phyloP scores from a whole-genome alignment of 1,140 invertebrate genomes.

The Marisa cornuarietis region DNA sequence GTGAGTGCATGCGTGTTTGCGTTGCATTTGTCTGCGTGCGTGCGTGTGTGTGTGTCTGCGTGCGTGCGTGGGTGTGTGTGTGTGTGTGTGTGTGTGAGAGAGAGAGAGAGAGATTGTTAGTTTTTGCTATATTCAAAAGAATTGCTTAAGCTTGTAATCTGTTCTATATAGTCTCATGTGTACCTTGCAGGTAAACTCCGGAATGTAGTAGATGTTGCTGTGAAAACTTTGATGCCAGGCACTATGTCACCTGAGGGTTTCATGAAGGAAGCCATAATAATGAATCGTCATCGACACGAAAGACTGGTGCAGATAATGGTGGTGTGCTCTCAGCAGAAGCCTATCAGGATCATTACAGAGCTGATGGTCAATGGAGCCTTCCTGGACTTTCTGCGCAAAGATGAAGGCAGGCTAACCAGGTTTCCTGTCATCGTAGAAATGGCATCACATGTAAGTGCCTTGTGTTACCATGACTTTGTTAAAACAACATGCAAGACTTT shows the following conservation, averaged over 20 bases:
- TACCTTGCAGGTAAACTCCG: slow-evolving; percentile 78
- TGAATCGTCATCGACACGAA: slow-evolving; percentile 93
- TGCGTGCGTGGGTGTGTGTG: not conserved
- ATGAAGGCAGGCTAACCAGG: slow-evolving; percentile 73
- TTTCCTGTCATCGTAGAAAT: slow-evolving; percentile 94
- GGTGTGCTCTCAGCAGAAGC: slow-evolving; percentile 97
- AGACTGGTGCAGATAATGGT: slow-evolving; percentile 91
- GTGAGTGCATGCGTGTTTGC: no score
- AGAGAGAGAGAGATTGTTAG: no score
- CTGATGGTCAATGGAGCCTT: slow-evolving; percentile 97
- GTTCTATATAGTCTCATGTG: not conserved
- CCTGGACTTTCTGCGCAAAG: slow-evolving; percentile 77
- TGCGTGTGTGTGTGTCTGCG: slow-evolving; percentile 64
- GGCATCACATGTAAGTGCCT: slow-evolving; percentile 82
- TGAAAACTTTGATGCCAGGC: slow-evolving; percentile 93
- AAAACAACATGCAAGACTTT: not conserved
- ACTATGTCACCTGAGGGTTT: slow-evolving; percentile 98
- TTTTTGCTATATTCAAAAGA: not conserved
- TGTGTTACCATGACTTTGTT: not conserved
- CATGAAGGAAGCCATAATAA: slow-evolving; percentile 97
- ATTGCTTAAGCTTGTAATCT: not conserved
- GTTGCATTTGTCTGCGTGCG: no score
- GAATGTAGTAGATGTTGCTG: slow-evolving; percentile 92
- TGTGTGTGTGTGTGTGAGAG: not conserved
- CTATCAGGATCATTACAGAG: slow-evolving; percentile 99